Base-by-base conservation (phyloP, 2,888 invertebrate species). In the Apamea sordens region DNA sequence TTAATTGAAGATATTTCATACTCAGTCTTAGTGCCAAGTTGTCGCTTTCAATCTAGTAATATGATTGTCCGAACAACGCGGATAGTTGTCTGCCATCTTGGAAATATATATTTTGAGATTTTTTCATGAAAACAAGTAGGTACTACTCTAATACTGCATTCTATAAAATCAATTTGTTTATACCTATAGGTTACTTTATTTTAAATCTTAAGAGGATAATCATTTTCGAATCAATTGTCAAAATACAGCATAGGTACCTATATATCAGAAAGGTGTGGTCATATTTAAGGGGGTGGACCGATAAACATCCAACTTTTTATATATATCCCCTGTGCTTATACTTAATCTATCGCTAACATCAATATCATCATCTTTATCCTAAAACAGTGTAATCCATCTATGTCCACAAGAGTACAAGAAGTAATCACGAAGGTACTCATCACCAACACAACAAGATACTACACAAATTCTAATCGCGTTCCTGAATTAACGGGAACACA, bases 401-500 rank as follows among this genome's bases (percentile, higher is more conserved):
- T 71, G 28, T 36, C 11, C 21, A 0, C 53, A 15, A 4, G 28
- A 24, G 8, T 53, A 73, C 47, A 59, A 83, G 53, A 70, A 83
- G 73, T 75, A 69, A 76, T 81, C 64, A 82, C 71, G 79, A 83
- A 80, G 64, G 41, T 32, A 85, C 76, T 79, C 72, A 79, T 80
- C 79, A 90, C 90, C 90, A 88, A 90, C 92, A 91, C 92, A 91
- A 91, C 91, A 92, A 90, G 92, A 91, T 91, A 90, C 92, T 90
- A 92, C 91, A 85, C 91, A 85, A 86, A 89, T 86, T 87, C 85
- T 85, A 89, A 90, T 89, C 89, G 88, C 89, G 89, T 89, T 88
- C 88, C 73, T 73, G 84, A 94, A 93, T 94, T 92, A 93, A 91
- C 93, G 92, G 93, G 93, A 95, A 94, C 94, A 95, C 93, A 95